Evolutionary conservation across 2,888 invertebrate genomes (phyloP).

Genomic region (Nesidiocoris tenuis): DNA sequence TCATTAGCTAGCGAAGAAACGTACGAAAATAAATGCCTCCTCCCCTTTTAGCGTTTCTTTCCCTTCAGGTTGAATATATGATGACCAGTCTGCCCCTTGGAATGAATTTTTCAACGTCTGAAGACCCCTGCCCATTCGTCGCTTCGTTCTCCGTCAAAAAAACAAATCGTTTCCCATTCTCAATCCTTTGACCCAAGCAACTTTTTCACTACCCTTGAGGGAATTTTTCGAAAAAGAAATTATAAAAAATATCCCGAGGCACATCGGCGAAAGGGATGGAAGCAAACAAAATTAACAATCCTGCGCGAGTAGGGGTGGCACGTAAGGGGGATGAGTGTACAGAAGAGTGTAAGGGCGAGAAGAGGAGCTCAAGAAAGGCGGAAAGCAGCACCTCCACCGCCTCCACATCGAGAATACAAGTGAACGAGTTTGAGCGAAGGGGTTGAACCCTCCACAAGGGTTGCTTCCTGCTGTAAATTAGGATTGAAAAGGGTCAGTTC

Average conservation of each 20-base stretch:
- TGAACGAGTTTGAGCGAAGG: conserved; percentile 11
- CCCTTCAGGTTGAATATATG: conserved; percentile 21
- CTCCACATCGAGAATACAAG: not conserved
- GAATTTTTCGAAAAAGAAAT: conserved; percentile 34
- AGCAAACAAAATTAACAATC: conserved; percentile 41
- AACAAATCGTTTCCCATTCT: conserved; percentile 37
- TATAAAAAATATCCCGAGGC: conserved; percentile 30
- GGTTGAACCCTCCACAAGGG: conserved; percentile 21
- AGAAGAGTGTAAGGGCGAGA: not conserved
- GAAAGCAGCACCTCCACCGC: not conserved
- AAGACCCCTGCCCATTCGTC: conserved; percentile 25
- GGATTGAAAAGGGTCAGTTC: conserved; percentile 38
- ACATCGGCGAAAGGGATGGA: not conserved
- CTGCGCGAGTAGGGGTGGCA: conserved; percentile 9
- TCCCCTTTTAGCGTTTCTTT: conserved; percentile 3
- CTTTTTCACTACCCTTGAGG: conserved; percentile 28
- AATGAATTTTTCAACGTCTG: conserved; percentile 34
- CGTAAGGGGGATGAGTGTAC: not conserved
- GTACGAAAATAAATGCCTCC: not conserved
- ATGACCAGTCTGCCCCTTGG: conserved; percentile 17
- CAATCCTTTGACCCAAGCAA: conserved; percentile 30
- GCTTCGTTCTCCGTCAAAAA: conserved; percentile 3
- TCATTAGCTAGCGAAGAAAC: not conserved
- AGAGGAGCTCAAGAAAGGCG: not conserved
- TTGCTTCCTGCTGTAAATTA: conserved; percentile 41